Evolutionary conservation across 2,113 vertebrate genomes (phyloP), one percentile per base, ranked within the genome.

Genomic region (Prinia subflava): DNA sequence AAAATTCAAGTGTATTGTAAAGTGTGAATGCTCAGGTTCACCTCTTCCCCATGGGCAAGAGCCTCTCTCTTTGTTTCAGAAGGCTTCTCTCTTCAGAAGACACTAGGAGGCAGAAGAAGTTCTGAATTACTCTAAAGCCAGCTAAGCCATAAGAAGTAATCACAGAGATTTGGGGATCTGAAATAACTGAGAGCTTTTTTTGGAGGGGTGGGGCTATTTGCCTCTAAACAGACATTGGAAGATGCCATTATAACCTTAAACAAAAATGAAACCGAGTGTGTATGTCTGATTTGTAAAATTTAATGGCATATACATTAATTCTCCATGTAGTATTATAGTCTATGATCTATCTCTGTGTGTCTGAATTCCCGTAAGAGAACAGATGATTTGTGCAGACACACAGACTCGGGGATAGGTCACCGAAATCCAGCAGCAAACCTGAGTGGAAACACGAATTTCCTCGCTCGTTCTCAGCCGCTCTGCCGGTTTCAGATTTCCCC

Each of bases 41-140:
- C 83, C 44, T 87, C 92, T 71, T 92, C 71, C 81, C 76, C 42
- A 49, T 35, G 88, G 69, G 86, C 88, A 95, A 91, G 76, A 95
- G 55, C 57, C 50, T 57, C 7, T 70, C 42, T 56, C 63, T 96
- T 35, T 89, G 68, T 94, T 93, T 90, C 75, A 91, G 62, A 89
- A 87, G 77, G 92, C 90, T 92, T 84, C 64, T 89, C 27, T 80
- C 83, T 88, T 78, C 89, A 71, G 91, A 98, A 90, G 96, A 97
- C 70, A 89, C 85, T 75, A 53, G 39, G 70, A 97, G 63, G 92
- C 10, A 19, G 71, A 96, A 95, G 76, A 92, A 69, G 19, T 80
- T 87, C 73, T 83, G 86, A 91, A 82, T 92, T 77, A 30, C 10
- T 89, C 47, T 71, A 25, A 91, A 95, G 42, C 42, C 67, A 90